phyloP scores from a whole-genome alignment of 2,888 invertebrate genomes.

The Plagiodera versicolora region DNA sequence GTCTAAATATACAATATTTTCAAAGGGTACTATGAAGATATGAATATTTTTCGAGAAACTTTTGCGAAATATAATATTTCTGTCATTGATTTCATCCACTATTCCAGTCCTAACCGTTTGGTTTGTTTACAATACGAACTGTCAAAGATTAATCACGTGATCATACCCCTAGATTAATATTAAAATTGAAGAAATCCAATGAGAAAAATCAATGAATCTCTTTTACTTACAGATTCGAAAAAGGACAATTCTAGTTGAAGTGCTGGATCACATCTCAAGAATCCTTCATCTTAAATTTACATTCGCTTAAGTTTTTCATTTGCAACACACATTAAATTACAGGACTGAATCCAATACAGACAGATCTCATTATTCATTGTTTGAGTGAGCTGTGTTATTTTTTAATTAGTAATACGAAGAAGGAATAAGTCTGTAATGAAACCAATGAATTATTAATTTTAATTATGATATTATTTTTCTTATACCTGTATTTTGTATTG shows the following conservation, averaged over 20 bases:
- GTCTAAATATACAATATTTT: too few species aligned
- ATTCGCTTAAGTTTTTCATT: conserved; percentile 27
- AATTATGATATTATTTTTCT: conserved; percentile 19
- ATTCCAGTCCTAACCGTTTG: too few species aligned
- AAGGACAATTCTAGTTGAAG: conserved; percentile 35
- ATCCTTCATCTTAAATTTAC: conserved; percentile 12
- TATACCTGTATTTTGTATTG: too few species aligned
- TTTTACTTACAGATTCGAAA: conserved; percentile 62
- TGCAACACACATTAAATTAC: conserved; percentile 7
- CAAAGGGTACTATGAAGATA: too few species aligned
- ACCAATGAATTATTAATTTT: conserved; percentile 32
- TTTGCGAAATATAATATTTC: too few species aligned
- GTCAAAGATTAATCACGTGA: too few species aligned
- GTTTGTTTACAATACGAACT: too few species aligned
- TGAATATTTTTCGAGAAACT: too few species aligned
- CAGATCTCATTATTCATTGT: conserved; percentile 36
- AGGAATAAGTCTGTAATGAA: conserved; percentile 25
- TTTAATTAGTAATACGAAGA: conserved; percentile 34
- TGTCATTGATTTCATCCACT: too few species aligned
- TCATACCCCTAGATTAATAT: too few species aligned
- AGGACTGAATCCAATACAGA: conserved; percentile 20
- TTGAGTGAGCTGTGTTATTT: conserved; percentile 40
- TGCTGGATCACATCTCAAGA: conserved; percentile 21
- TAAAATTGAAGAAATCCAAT: too few species aligned
- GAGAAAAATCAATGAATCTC: too few species aligned